phyloP scores from a whole-genome alignment of 2,797 vertebrate genomes.

The Diceros bicornis region DNA sequence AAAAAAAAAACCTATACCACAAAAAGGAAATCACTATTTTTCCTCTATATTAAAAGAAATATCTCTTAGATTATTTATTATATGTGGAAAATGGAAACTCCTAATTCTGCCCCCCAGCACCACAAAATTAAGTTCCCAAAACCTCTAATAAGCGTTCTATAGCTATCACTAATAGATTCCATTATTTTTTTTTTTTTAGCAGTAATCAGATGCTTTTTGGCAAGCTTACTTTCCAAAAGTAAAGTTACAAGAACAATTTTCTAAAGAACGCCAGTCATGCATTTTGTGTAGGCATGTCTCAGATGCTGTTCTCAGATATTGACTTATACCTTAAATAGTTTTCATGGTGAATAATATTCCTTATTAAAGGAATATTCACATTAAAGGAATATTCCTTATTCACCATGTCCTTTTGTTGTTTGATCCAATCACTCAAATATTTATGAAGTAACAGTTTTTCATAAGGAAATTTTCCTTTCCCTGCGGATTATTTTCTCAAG shows the following conservation, averaged over 20 bases:
- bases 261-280: background rate
- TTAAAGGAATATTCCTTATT: background rate
- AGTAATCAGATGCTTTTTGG: background rate
- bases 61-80: constrained; percentile 20
- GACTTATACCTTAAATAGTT: background rate
- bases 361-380: background rate
- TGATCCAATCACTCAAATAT: background rate
- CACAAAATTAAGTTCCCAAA: background rate
- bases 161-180: background rate
- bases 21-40: background rate
- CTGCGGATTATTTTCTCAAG: background rate
- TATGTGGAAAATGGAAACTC: background rate
- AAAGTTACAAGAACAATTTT: constrained; percentile 48
- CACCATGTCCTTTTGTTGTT: background rate
- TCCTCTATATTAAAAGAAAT: constrained; percentile 13
- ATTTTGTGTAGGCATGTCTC: background rate
- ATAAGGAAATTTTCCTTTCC: background rate
- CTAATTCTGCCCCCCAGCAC: background rate
- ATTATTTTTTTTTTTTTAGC: background rate
- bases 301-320: background rate
- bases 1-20: background rate
- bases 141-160: background rate
- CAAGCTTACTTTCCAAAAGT: constrained; percentile 56
- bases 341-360: background rate
- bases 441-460: constrained; percentile 31